Evolutionary conservation across 2,113 vertebrate species (phyloP).

Genomic region (Propithecus coquereli): DNA sequence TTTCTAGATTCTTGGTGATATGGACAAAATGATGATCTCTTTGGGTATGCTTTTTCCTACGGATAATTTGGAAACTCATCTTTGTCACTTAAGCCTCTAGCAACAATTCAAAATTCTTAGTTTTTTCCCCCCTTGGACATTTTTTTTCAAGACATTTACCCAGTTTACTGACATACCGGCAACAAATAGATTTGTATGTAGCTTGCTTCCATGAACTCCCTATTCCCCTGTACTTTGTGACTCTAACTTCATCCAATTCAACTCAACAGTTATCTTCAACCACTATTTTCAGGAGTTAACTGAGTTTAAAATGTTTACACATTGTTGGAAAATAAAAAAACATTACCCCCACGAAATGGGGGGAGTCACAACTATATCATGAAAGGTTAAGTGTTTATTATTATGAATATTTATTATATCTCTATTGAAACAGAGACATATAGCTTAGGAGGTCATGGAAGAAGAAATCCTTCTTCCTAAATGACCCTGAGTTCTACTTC

Average conservation of each 20-base stretch:
- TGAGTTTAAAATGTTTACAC: neutral
- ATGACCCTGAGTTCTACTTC: neutral
- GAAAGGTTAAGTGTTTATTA: neutral
- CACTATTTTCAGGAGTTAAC: neutral
- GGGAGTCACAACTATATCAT: neutral
- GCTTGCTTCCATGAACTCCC: neutral
- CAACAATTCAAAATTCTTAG: neutral
- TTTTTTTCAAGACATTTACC: neutral
- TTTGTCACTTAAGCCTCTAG: neutral
- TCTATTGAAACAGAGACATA: neutral
- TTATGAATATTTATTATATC: neutral
- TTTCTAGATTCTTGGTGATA: neutral
- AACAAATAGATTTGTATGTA: neutral
- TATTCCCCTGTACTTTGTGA: neutral
- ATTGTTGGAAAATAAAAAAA: neutral
- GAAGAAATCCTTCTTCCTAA: neutral
- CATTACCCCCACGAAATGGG: neutral
- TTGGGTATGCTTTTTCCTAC: neutral
- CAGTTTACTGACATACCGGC: neutral
- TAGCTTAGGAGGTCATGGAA: neutral
- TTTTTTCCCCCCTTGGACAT: neutral
- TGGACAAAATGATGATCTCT: neutral
- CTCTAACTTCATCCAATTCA: neutral
- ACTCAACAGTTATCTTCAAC: neutral
- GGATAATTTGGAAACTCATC: neutral